Evolutionary conservation across 2,797 vertebrate species (phyloP), one percentile per base, ranked within the genome.

Genomic region (Orestias chungarensis): DNA sequence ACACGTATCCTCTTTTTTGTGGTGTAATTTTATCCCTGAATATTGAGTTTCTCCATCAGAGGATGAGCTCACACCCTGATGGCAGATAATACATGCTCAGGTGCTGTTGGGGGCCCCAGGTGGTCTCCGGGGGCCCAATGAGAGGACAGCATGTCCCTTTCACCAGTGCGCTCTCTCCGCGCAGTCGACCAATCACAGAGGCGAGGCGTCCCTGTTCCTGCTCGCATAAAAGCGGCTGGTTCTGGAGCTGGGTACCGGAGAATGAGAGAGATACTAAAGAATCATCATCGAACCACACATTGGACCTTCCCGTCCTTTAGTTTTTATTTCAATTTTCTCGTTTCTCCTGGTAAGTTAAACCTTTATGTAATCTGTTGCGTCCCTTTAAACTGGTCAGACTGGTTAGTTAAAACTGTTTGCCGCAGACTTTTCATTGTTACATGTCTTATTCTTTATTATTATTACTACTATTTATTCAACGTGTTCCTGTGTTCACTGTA

Each of bases 231-330:
- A 80, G 5, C 9, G 33, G 64, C 72, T 6, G 55, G 31, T 31
- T 31, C 29, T 3, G 0, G 0, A 4, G 3, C 0, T 0, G 43
- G 6, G 75, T 42, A 89, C 80, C 79, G 83, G 90, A 95, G 91
- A 79, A 95, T 95, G 93, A 93, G 89, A 92, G 78, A 88, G 55
- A 42, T 76, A 86, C 81, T 57, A 74, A 65, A 17, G 40, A 74
- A 1, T 1, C 8, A 75, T 20, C 68, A 55, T 14, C 35, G 55
- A 20, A 73, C 64, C 40, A 78, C 35, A 81, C 73, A 87, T 50
- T 83, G 94, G 94, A 94, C 85, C 81, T 62, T 74, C 66, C 87
- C 59, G 93, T 93, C 91, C 88, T 88, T 76, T 82, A 89, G 88
- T 80, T 89, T 87, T 83, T 90, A 82, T 91, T 93, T 88, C 74